Percentiles rank a stretch among this genome's conserved stretches.
Conservation (phyloP, 2,797 vertebrate species). For the Chloroceryle amazona region DNA sequence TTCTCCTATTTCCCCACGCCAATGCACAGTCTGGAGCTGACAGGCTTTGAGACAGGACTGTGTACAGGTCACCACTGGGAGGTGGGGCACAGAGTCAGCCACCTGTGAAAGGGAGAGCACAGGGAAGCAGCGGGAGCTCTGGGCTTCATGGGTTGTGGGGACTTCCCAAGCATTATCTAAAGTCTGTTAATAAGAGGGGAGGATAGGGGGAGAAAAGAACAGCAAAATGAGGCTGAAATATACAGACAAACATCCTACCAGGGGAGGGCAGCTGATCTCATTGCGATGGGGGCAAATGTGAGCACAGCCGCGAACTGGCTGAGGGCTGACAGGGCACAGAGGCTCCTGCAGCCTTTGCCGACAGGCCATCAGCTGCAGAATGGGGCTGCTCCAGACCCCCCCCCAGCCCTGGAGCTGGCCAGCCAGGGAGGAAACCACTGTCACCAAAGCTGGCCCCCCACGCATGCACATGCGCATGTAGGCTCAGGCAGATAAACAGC, state of each 20-base stretch:
- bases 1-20: rapidly evolving
- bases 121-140: neutral
- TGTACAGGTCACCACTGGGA: neutral
- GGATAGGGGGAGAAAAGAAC: neutral
- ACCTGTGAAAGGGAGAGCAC: rapidly evolving
- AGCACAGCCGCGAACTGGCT: rapidly evolving
- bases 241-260: rapidly evolving
- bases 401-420: rapidly evolving
- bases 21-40: neutral
- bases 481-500: neutral
- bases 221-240: neutral
- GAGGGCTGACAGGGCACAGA: neutral
- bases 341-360: neutral
- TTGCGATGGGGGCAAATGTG: rapidly evolving
- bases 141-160: rapidly evolving
- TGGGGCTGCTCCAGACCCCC: neutral
- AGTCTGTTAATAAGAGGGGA: neutral
- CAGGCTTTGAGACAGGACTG: neutral
- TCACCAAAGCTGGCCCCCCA: too few relatives aligned
- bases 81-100: neutral
- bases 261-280: too few relatives aligned
- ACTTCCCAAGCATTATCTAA: neutral
- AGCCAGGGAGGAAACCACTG: neutral
- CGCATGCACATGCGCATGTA: rapidly evolving
- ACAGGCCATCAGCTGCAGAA: neutral